phyloP scores from a whole-genome alignment of 2,113 vertebrate species.

The Pangasianodon hypophthalmus region DNA sequence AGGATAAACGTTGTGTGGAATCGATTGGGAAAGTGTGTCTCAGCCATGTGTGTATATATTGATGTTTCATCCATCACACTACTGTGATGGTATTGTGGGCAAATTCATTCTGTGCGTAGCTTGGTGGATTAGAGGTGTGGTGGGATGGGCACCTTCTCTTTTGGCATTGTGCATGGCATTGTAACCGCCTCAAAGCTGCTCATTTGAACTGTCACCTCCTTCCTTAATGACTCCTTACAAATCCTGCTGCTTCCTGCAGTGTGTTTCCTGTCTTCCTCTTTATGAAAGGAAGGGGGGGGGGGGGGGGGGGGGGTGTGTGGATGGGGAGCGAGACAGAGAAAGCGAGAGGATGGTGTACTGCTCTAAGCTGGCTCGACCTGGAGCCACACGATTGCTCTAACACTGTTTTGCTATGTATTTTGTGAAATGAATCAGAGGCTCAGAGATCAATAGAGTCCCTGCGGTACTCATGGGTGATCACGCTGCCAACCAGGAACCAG shows the following conservation, averaged over 20 bases:
- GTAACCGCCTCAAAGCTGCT: constrained; percentile 57
- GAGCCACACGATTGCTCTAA: constrained; percentile 53
- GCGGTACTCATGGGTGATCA: constrained; percentile 56
- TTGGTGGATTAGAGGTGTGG: constrained; percentile 50
- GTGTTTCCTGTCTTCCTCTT: constrained; percentile 61
- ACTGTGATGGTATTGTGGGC: constrained; percentile 40
- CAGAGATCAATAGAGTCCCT: constrained; percentile 70
- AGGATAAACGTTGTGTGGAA: constrained; percentile 31
- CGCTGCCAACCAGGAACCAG: constrained; percentile 75
- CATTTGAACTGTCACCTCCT: constrained; percentile 65
- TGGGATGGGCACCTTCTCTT: constrained; percentile 49
- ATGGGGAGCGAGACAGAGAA: constrained; percentile 20
- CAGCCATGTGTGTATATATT: constrained; percentile 18
- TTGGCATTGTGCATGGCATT: constrained; percentile 53
- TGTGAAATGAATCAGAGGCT: constrained; percentile 71
- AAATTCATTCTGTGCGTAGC: constrained; percentile 36
- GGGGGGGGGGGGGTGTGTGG: not conserved
- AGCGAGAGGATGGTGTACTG: constrained; percentile 53
- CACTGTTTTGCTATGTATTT: constrained; percentile 63
- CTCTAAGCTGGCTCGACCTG: constrained; percentile 60
- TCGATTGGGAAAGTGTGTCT: constrained; percentile 27
- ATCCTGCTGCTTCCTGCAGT: constrained; percentile 60
- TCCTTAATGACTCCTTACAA: constrained; percentile 71
- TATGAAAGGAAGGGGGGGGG: constrained; percentile 38
- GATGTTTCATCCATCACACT: constrained; percentile 46